Conservation (phyloP, 2,797 vertebrate genomes). For the Pseudomugil gertrudae region DNA sequence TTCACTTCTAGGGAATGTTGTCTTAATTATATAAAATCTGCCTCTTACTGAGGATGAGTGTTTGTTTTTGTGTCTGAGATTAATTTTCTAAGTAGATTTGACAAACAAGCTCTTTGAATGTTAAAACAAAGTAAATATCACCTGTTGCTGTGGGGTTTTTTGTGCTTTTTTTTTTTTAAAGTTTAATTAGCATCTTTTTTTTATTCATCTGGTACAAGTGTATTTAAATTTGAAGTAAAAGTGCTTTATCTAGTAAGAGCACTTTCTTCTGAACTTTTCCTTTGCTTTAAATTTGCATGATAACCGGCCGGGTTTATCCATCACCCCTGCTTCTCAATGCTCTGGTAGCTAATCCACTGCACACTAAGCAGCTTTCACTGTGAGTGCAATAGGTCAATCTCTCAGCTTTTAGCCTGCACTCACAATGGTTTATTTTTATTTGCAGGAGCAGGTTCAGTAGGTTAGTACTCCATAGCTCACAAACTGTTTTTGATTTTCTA, state of each 20-base stretch:
- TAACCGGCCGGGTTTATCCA: slow-evolving; percentile 37
- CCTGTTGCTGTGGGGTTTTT: background rate
- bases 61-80: slow-evolving; percentile 1
- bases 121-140: background rate
- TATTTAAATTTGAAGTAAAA: background rate
- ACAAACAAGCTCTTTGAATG: background rate
- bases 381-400: slow-evolving; percentile 55
- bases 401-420: slow-evolving; percentile 48
- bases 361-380: slow-evolving; percentile 69
- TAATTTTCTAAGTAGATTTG: background rate
- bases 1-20: no score
- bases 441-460: slow-evolving; percentile 36
- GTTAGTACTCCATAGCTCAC: slow-evolving; percentile 18
- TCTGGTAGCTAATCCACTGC: slow-evolving; percentile 55
- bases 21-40: no score
- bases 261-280: background rate
- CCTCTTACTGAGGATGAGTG: background rate
- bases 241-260: background rate
- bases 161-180: no score
- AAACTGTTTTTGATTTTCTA: background rate
- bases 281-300: slow-evolving; percentile 31
- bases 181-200: background rate
- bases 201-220: background rate
- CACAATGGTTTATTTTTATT: slow-evolving; percentile 40
- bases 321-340: slow-evolving; percentile 46